Base-by-base conservation (phyloP, 2,888 invertebrate genomes). In the Pilophorus perplexus region DNA sequence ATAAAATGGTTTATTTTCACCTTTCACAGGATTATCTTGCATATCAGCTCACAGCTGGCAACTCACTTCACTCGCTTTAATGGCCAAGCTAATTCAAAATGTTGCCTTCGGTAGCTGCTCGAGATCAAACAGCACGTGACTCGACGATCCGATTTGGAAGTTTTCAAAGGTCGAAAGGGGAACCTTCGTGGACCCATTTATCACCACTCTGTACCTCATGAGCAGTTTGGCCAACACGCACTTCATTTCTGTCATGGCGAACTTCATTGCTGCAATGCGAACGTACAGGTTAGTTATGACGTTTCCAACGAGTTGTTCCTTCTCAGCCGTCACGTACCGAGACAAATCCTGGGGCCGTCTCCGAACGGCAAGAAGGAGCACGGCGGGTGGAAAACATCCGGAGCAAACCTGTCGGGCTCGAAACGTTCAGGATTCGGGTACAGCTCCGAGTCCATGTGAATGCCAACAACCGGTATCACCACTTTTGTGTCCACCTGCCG, bases 371-470 rank as follows among this genome's bases (percentile, higher is more conserved):
- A 44, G 48, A 54, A 70, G 12, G 68, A 60, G 38, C 68, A 70
- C 0, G 64, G 62, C 10, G 33, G 46, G 8, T 50, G 33, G n/a
- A 25, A 48, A 38, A 60, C 57, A 59, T 79, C 78, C 3, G 76
- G 75, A 16, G 71, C 73, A 71, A 82, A 82, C 50, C 82, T 74
- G 68, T 80, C 80, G 0, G 82, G 83, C 71, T 81, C 78, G 71
- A 82, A 83, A 70, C 74, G 77, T 1, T 79, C 75, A 0, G 82
- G 82, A 14, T 81, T 74, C 0, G 80, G 78, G 72, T 76, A 82
- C 71, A 78, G 77, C 6, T 78, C 73, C 1, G 79, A 76, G 73
- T 82, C 80, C 28, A 74, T 75, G 64, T 83, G 82, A 10, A 82
- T 57, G 1, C 76, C 78, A 22, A 74, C 71, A 1, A 78, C 71